Conservation (phyloP, 2,888 invertebrate genomes). For the Lasioglossum vierecki region DNA sequence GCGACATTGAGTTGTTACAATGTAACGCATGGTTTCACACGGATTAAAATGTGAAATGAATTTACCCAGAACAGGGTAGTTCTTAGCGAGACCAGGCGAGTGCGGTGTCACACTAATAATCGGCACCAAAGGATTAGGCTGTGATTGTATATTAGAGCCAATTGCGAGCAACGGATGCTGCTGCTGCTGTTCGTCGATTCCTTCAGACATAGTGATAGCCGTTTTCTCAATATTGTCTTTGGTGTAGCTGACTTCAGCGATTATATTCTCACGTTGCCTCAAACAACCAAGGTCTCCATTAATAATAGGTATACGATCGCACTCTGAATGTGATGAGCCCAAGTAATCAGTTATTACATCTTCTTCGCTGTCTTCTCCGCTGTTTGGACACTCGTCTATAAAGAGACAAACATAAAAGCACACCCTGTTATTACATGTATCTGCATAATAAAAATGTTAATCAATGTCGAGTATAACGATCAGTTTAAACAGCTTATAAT, state of each 20-base stretch:
- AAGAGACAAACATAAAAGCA: slow-evolving; percentile 25
- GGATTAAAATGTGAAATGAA: slow-evolving; percentile 13
- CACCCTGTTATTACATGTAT: neutral
- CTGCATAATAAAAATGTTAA: neutral
- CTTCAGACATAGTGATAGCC: slow-evolving; percentile 75
- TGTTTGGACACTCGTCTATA: slow-evolving; percentile 89
- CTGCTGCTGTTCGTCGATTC: slow-evolving; percentile 72
- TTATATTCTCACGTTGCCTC: slow-evolving; percentile 74
- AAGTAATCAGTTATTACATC: slow-evolving; percentile 92
- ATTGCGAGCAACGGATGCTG: slow-evolving; percentile 72
- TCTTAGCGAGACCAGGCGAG: slow-evolving; percentile 90
- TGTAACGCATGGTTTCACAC: slow-evolving; percentile 2
- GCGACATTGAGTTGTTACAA: slow-evolving; percentile 18
- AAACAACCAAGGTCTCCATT: slow-evolving; percentile 73
- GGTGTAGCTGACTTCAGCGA: slow-evolving; percentile 75
- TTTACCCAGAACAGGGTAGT: slow-evolving; percentile 87
- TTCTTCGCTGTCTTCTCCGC: slow-evolving; percentile 91
- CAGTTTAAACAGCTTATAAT: neutral
- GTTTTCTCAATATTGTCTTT: slow-evolving; percentile 79
- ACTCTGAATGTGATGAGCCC: slow-evolving; percentile 79
- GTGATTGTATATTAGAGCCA: slow-evolving; percentile 74
- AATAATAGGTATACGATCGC: slow-evolving; percentile 76
- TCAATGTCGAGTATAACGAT: neutral
- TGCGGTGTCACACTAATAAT: slow-evolving; percentile 95
- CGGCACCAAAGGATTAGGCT: slow-evolving; percentile 87